phyloP scores from a whole-genome alignment of 2,113 vertebrate species.

The Tyrannus savana region DNA sequence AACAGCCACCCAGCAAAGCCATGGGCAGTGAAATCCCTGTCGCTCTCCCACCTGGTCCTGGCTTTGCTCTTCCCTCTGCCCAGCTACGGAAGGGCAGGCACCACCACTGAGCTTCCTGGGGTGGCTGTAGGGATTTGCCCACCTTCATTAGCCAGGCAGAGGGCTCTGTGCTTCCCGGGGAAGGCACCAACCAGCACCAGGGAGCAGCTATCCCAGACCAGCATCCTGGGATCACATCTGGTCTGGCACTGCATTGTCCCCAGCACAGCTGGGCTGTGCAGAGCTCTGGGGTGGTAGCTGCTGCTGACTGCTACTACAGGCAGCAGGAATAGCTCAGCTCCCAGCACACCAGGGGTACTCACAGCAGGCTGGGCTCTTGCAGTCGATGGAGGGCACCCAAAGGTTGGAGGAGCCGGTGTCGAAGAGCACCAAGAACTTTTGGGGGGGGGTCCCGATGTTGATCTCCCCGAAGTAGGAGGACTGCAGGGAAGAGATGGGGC shows the following conservation, averaged over 20 bases:
- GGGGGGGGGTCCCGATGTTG: slow-evolving; percentile 69
- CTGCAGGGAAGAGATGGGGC: not conserved
- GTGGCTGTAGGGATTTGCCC: rapidly evolving
- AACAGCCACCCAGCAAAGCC: not conserved
- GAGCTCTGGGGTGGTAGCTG: rapidly evolving
- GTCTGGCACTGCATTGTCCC: rapidly evolving
- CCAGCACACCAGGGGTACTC: not conserved
- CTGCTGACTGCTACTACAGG: not conserved
- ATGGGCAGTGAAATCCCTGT: not conserved
- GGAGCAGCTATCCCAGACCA: not conserved
- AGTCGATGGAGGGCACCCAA: slow-evolving; percentile 73
- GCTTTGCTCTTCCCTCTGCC: not conserved
- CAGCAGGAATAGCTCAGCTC: rapidly evolving
- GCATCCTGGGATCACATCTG: rapidly evolving
- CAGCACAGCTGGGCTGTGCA: rapidly evolving
- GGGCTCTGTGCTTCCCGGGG: not conserved
- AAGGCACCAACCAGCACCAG: not conserved
- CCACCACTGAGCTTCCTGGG: rapidly evolving
- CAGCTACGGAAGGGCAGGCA: rapidly evolving
- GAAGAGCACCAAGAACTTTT: slow-evolving; percentile 71
- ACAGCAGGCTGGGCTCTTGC: slow-evolving; percentile 62
- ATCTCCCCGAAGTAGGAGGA: slow-evolving; percentile 74
- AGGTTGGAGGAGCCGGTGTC: slow-evolving; percentile 73
- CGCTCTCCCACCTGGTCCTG: rapidly evolving
- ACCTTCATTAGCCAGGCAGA: not conserved